These are phyloP conservation scores for Hystrix brachyura DNA, from an alignment of 2,113 vertebrate genomes.

Conservation along the genomic window DNA sequence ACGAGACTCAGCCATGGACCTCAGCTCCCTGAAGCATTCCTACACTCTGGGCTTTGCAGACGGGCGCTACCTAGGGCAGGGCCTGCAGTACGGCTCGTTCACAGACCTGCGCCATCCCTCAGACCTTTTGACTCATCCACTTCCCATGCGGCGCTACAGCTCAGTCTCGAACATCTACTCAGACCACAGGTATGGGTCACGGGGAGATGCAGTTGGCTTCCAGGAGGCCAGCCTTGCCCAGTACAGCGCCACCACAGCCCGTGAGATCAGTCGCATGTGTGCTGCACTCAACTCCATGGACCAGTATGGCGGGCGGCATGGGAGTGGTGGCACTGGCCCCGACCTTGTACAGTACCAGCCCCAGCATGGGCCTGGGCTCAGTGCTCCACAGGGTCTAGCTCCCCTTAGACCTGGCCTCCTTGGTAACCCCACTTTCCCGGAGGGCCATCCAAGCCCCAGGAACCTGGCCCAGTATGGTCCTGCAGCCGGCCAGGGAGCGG, in stretches of 20 bases:
- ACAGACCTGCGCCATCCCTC: constrained; percentile 96
- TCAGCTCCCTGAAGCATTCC: constrained; percentile 94
- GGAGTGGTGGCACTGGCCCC: constrained; percentile 87
- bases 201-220: constrained; percentile 90
- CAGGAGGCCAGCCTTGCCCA: constrained; percentile 97
- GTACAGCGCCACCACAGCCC: constrained; percentile 97
- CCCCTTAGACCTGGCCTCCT: constrained; percentile 92
- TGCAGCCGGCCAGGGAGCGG: constrained; percentile 91
- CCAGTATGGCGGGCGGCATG: constrained; percentile 93
- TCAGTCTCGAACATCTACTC: constrained; percentile 98
- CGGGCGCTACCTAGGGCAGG: constrained; percentile 93
- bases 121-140: constrained; percentile 91
- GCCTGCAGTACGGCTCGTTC: constrained; percentile 96
- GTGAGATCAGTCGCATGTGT: constrained; percentile 99
- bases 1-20: constrained; percentile 92
- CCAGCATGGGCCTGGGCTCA: constrained; percentile 86
- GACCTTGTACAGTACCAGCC: constrained; percentile 93
- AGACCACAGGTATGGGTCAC: constrained; percentile 92
- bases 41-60: constrained; percentile 92
- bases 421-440: constrained; percentile 92
- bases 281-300: constrained; percentile 98
- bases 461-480: constrained; percentile 89
- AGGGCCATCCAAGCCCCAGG: constrained; percentile 92
- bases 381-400: constrained; percentile 91
- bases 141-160: constrained; percentile 96